Conservation (phyloP, 2,888 invertebrate species). For the Tipula confusa region DNA sequence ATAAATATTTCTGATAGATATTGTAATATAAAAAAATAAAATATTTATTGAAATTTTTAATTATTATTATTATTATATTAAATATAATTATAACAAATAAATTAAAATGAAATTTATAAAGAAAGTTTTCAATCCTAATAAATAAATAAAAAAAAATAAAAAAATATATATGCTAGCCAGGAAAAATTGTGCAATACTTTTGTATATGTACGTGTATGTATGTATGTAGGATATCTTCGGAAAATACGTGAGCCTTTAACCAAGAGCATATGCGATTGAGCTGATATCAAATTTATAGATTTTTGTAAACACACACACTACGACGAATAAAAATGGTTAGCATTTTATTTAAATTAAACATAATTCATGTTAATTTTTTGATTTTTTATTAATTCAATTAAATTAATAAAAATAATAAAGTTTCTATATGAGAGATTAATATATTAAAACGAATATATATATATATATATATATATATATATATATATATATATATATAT, state of each 20-base stretch:
- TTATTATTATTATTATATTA: slow-evolving; percentile 20
- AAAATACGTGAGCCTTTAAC: not conserved
- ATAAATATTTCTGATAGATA: slow-evolving; percentile 27
- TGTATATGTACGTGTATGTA: not conserved
- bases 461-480: too few relatives aligned
- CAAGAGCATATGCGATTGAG: not conserved
- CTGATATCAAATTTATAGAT: not conserved
- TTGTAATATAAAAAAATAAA: not conserved
- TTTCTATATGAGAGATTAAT: not conserved
- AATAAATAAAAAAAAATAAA: too few relatives aligned
- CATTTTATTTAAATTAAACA: not conserved
- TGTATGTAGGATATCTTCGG: not conserved
- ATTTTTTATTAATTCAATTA: not conserved
- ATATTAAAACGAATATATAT: too few relatives aligned
- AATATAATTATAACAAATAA: not conserved
- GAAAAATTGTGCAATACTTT: not conserved
- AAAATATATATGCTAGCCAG: not conserved
- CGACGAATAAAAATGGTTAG: not conserved
- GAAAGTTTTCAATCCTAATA: not conserved
- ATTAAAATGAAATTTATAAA: not conserved
- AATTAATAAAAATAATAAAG: not conserved
- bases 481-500: too few relatives aligned
- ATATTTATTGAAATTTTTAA: slow-evolving; percentile 25
- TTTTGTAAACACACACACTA: not conserved
- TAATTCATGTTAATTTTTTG: not conserved